Evolutionary conservation across 1,140 invertebrate species (phyloP), one percentile per base, ranked within the genome.

Genomic region (Archivesica marissinica): DNA sequence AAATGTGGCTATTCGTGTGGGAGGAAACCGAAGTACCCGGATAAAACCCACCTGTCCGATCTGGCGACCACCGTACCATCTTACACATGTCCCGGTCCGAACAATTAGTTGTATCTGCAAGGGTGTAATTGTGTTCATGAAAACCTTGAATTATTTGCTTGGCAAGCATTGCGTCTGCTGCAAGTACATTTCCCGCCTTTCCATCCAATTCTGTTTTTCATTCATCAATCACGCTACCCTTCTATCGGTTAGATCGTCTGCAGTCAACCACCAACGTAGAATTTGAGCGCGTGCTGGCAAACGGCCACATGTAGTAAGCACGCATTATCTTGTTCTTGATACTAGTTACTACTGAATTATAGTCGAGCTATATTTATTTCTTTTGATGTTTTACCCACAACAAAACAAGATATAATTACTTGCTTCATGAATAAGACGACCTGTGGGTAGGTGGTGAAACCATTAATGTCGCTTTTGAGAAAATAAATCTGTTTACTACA

Each of bases 321-420:
- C 30, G 59, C n/a, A n/a, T n/a, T n/a, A n/a, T n/a, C n/a, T 35
- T 64, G 23, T 64, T 64, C 33, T 64, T 64, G 13, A 35, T 64
- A 64, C 59, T 35, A 64, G 28, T 64, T 64, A 64, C 59, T 64
- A 64, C 59, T 25, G 59, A 64, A 64, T 35, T 64, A 64, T 59
- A 9, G 59, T 64, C 25, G 15, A 25, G 28, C 30, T 30, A 25
- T 64, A 33, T 25, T 64, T 64, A 3, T 25, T 35, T 35, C 30
- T 64, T n/a, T 64, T 64, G 59, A 64, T 64, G 59, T 64, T 64
- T 59, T 64, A 64, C 30, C 59, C 59, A 64, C 59, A 35, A 35
- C 30, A 35, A n/a, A 64, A 64, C 59, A 35, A 13, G 59, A 35
- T 35, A 64, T 64, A 64, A 64, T 64, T 64, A 64, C 59, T 30